These are phyloP conservation scores for Drosophila mojavensis DNA, from an alignment of 1,140 invertebrate genomes.

Conservation along the genomic window DNA sequence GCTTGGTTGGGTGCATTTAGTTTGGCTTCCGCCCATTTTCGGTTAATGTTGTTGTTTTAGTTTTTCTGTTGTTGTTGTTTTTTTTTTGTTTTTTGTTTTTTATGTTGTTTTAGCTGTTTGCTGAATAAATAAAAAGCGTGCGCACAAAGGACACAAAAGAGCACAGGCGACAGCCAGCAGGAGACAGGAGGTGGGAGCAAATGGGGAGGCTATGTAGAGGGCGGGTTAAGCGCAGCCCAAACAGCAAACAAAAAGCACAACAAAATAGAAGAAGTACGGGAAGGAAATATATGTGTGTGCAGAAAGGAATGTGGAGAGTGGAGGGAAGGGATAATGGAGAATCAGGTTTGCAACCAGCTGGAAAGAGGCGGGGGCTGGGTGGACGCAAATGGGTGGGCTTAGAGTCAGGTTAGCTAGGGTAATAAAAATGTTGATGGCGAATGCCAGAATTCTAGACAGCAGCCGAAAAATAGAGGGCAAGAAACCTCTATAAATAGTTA, in stretches of 20 bases:
- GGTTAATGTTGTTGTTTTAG: conserved; percentile 14
- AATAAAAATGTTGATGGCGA: not conserved
- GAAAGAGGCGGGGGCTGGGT: not conserved
- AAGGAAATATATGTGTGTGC: not conserved
- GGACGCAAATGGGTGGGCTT: not conserved
- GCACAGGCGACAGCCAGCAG: conserved; percentile 1
- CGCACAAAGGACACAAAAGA: conserved; percentile 41
- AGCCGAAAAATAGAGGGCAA: not conserved
- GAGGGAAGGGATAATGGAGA: not conserved
- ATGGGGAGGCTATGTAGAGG: not conserved
- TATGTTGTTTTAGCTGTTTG: conserved; percentile 18
- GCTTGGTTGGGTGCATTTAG: conserved; percentile 19
- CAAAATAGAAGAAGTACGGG: not conserved
- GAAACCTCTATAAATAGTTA: not conserved
- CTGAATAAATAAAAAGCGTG: conserved; percentile 56
- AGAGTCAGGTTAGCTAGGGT: not conserved
- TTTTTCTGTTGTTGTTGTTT: conserved; percentile 11
- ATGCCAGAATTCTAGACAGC: not conserved
- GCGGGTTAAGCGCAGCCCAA: not conserved
- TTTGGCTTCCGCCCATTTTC: conserved; percentile 60
- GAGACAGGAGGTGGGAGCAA: not conserved
- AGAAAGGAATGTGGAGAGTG: not conserved
- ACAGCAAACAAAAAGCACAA: not conserved
- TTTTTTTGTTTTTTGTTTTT: not conserved
- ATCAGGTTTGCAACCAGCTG: not conserved